Base-by-base conservation (phyloP, 2,888 invertebrate species). In the Tenodera sinensis region DNA sequence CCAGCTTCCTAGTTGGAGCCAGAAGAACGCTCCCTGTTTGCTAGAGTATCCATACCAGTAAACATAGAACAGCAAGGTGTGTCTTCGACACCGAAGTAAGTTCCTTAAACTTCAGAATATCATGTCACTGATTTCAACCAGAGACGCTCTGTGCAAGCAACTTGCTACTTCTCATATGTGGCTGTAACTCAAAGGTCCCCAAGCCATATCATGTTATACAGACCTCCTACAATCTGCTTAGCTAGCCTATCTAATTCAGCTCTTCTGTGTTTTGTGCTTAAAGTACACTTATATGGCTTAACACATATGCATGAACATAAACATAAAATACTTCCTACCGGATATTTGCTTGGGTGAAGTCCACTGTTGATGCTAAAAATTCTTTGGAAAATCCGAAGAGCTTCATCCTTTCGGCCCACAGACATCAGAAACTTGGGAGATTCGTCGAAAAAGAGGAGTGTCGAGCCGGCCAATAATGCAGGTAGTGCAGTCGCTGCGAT, bases 401-500 rank as follows among this genome's bases (percentile, higher is more conserved):
- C 95, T 90, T 94, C 92, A 25, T 94, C 94, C 6, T 94, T 93
- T 87, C 93, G 93, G 91, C 94, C 94, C 1, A 94, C 94, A 34
- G 94, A 92, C 85, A 95, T 93, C 90, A 95, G 92, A 92, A 94
- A 95, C 90, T 95, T 92, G 0, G 95, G 95, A 28, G 95, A 95
- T 93, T 95, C 95, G 0, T 95, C 95, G 91, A 95, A 94, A 0
- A 94, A 94, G n/a, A 93, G 91, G 54, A 95, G 92, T 14, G 94
- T 92, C 84, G 94, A 91, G 83, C 94, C 94, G 89, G 95, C 95
- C 88, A 95, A 91, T 34, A 95, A 92, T 86, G 95, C 95, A 1
- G 95, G 95, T 42, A 95, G 92, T 0, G 95, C 95, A 90, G 96
- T 96, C 2, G 96, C 94, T 0, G 95, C 94, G 42, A 96, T 94